These are phyloP conservation scores for Leuctra nigra DNA, from an alignment of 2,888 invertebrate species.

Conservation along the genomic window DNA sequence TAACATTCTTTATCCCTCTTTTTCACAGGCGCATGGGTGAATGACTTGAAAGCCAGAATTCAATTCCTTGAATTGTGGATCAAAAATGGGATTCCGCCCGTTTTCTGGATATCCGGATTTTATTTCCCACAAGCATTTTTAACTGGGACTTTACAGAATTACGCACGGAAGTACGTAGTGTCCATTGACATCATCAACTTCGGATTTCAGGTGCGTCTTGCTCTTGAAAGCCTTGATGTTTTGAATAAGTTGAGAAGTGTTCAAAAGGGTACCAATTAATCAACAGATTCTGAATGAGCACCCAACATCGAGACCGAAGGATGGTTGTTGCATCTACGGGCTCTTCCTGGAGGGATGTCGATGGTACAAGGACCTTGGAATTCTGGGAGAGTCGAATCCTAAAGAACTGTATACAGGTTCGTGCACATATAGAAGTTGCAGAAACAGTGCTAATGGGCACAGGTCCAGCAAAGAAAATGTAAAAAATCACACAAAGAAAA, in stretches of 20 bases:
- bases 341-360: slow-evolving; percentile 72
- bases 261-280: no score
- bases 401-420: slow-evolving; percentile 68
- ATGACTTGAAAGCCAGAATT: slow-evolving; percentile 55
- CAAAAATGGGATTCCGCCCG: slow-evolving; percentile 57
- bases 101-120: slow-evolving; percentile 81
- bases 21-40: slow-evolving; percentile 56
- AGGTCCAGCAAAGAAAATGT: no score
- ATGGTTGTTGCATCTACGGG: slow-evolving; percentile 60
- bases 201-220: slow-evolving; percentile 47
- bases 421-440: no score
- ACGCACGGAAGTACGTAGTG: slow-evolving; percentile 65
- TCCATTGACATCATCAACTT: slow-evolving; percentile 67
- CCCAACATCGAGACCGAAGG: slow-evolving; percentile 46
- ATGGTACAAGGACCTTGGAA: slow-evolving; percentile 54
- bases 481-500: no score
- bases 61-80: slow-evolving; percentile 60
- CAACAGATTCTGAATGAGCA: slow-evolving; percentile 42
- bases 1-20: background rate
- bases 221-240: background rate
- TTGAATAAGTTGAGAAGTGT: background rate
- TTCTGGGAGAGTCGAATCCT: slow-evolving; percentile 53
- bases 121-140: slow-evolving; percentile 82
- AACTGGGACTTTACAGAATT: slow-evolving; percentile 77
- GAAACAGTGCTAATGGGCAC: no score